Evolutionary conservation across 2,797 vertebrate species (phyloP), one percentile per base, ranked within the genome.

Genomic region (Rhodeus uyekii): DNA sequence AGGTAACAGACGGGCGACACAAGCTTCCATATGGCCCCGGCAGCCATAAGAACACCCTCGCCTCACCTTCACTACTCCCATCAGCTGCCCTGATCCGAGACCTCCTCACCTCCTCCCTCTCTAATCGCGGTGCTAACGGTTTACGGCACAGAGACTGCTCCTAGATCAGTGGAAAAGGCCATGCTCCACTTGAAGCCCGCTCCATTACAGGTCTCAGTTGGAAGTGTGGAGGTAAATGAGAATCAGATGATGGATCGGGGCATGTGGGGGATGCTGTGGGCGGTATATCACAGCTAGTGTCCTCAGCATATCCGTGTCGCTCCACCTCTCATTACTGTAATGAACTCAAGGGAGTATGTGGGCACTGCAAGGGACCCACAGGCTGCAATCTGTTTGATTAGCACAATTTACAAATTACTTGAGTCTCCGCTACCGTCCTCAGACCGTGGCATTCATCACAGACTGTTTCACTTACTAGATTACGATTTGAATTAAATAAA

Each of bases 331-430:
- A 86, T 88, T 86, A 87, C 79, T 68, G 64, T 86, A 86, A 88
- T 89, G 88, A 87, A 88, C 83, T 86, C 75, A 78, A 55, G 80
- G 80, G 85, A 78, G 78, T n/a, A 64, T 24, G 67, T 64, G 64
- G 86, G 82, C 63, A 80, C 81, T 83, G 72, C 24, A 34, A 81
- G 80, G 76, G 80, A 84, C 76, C 82, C n/a, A 24, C 78, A 58
- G 74, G 84, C 83, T 89, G 88, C 89, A 93, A 91, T 92, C 89
- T 90, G 87, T 82, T 89, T 92, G 91, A 92, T 92, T 91, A 88
- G 84, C 85, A 68, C 88, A 92, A 91, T 92, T 90, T 92, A 87
- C 84, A 92, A 90, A 92, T 93, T 86, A 92, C 87, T 86, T 69
- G 4, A 29, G 65, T 76, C 84, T 78, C 69, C 8, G 69, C 77